phyloP scores from a whole-genome alignment of 2,888 invertebrate species.

The Oegoconia quadripuncta region DNA sequence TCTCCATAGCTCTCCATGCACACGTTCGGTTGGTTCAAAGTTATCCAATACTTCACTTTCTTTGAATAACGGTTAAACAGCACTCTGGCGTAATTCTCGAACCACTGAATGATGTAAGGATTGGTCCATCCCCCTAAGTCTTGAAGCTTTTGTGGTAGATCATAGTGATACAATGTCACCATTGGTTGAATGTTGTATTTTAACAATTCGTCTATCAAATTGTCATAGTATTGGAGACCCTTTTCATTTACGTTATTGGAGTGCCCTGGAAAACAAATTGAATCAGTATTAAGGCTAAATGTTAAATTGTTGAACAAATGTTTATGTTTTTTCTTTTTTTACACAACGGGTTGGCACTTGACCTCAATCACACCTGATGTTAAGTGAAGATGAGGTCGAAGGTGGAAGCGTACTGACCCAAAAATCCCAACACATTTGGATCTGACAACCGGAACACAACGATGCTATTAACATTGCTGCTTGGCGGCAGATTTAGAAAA shows the following conservation, averaged over 20 bases:
- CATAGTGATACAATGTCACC: slow-evolving; percentile 55
- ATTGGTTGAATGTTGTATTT: slow-evolving; percentile 54
- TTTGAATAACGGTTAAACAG: slow-evolving; percentile 50
- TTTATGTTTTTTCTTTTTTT: no score
- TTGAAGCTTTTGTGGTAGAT: slow-evolving; percentile 52
- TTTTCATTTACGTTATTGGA: slow-evolving; percentile 53
- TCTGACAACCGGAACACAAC: no score
- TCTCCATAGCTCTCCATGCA: slow-evolving; percentile 68
- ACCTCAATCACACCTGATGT: no score
- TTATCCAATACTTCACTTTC: slow-evolving; percentile 79
- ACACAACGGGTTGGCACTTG: no score
- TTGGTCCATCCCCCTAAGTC: slow-evolving; percentile 59
- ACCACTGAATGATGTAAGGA: slow-evolving; percentile 50
- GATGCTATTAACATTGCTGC: no score
- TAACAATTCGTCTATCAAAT: slow-evolving; percentile 69
- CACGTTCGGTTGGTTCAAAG: slow-evolving; percentile 79
- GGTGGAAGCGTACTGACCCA: no score
- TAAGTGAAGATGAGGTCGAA: no score
- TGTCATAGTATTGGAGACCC: slow-evolving; percentile 74
- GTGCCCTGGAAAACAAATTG: slow-evolving; percentile 37
- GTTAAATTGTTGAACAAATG: no score
- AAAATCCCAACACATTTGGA: no score
- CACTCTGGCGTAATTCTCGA: slow-evolving; percentile 65
- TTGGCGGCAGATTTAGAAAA: no score
- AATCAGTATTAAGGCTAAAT: no score